These are phyloP conservation scores for Prionace glauca DNA, from an alignment of 2,797 vertebrate genomes.

Conservation along the genomic window DNA sequence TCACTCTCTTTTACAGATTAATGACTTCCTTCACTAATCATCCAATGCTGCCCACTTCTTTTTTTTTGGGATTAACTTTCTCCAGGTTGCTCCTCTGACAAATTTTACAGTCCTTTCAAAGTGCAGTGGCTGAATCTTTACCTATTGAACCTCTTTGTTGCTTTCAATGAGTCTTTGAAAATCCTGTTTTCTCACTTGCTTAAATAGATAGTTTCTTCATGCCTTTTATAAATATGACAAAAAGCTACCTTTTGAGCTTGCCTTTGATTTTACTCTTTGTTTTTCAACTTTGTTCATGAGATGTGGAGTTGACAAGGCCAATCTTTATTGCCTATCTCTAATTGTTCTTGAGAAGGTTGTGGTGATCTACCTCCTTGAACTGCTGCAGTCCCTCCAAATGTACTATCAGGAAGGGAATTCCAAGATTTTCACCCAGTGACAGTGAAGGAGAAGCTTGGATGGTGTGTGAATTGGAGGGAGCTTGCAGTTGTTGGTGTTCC, in stretches of 20 bases:
- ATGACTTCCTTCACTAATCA: neutral
- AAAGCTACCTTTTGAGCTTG: neutral
- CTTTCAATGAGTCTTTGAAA: neutral
- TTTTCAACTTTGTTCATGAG: too few species aligned
- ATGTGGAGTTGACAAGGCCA: too few species aligned
- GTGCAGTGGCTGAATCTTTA: neutral
- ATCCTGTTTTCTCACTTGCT: neutral
- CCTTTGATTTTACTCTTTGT: neutral
- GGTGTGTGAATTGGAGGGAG: neutral
- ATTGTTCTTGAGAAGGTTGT: neutral
- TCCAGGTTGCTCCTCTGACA: neutral
- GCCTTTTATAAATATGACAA: neutral
- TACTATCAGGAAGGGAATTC: neutral
- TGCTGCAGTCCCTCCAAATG: neutral
- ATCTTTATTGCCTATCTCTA: neutral
- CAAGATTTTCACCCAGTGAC: neutral
- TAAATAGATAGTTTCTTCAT: neutral
- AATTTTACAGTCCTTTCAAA: neutral
- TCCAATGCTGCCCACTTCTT: neutral
- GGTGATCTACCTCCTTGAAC: neutral
- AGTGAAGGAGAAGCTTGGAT: neutral
- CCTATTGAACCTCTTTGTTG: neutral
- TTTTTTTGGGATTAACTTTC: neutral
- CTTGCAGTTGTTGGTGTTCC: too few species aligned
- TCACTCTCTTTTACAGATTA: neutral